Evolutionary conservation across 2,113 vertebrate genomes (phyloP).

Genomic region (Cervus canadensis): DNA sequence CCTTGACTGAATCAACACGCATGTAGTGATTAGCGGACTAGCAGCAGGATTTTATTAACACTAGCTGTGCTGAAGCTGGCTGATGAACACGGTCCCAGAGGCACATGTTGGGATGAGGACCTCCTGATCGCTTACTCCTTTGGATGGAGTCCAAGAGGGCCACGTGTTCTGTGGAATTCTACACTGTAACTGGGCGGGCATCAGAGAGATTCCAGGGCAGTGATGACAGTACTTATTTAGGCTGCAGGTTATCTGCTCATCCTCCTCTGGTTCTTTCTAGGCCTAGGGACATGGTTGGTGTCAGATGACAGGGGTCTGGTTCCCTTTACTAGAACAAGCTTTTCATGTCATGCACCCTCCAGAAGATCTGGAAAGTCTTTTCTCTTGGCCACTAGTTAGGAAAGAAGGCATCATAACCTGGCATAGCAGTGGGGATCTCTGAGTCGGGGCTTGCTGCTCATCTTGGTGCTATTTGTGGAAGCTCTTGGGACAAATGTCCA

Average conservation of each 20-base stretch:
- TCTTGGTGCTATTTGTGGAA: constrained; percentile 6
- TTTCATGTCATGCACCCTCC: background rate
- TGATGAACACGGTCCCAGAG: background rate
- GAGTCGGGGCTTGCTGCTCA: background rate
- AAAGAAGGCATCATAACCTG: constrained; percentile 20
- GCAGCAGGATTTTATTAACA: background rate
- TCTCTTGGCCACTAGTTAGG: constrained; percentile 24
- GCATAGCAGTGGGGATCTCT: background rate
- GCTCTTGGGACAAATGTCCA: background rate
- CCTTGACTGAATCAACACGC: background rate
- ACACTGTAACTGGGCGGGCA: background rate
- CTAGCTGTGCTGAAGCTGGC: background rate
- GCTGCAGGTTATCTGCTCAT: constrained; percentile 41
- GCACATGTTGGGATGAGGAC: background rate
- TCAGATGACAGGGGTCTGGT: constrained; percentile 38
- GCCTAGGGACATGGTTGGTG: background rate
- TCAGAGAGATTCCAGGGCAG: constrained; percentile 33
- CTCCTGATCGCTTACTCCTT: constrained; percentile 19
- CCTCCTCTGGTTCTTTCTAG: background rate
- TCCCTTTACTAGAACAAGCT: constrained; percentile 10
- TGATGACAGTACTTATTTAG: constrained; percentile 9
- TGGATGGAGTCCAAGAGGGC: constrained; percentile 40
- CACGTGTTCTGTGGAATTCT: constrained; percentile 39
- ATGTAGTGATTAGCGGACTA: background rate
- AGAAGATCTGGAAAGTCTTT: constrained; percentile 7